Conservation (phyloP, 2,113 vertebrate genomes). For the Triplophysa rosa region DNA sequence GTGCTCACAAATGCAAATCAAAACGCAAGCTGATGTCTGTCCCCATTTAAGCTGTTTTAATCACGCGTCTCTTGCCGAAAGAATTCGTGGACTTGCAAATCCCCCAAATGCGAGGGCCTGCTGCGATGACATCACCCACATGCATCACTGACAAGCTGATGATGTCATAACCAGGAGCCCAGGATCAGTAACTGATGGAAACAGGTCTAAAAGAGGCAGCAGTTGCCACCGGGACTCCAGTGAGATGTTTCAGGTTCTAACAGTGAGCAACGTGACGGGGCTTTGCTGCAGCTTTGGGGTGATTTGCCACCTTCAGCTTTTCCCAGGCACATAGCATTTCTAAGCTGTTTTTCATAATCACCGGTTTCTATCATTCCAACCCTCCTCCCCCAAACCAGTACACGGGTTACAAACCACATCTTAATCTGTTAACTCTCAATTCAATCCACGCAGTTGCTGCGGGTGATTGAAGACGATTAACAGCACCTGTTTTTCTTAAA, state of each 20-base stretch:
- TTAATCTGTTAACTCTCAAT: constrained; percentile 24
- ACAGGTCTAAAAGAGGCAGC: constrained; percentile 48
- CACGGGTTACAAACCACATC: background rate
- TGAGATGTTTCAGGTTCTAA: constrained; percentile 42
- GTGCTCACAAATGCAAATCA: constrained; percentile 6
- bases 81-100: constrained; percentile 13
- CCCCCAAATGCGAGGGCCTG: constrained; percentile 5
- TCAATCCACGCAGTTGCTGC: background rate
- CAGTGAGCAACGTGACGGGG: constrained; percentile 40
- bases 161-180: constrained; percentile 39
- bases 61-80: background rate
- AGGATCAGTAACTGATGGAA: constrained; percentile 53
- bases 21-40: background rate
- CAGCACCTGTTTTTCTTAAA: constrained; percentile 31
- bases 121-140: constrained; percentile 35
- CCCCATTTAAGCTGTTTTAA: constrained; percentile 16
- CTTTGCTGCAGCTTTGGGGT: constrained; percentile 43
- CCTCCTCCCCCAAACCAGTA: background rate
- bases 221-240: constrained; percentile 2
- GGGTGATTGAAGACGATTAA: constrained; percentile 23
- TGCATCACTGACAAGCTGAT: constrained; percentile 22
- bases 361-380: background rate
- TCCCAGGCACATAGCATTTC: constrained; percentile 23
- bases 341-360: constrained; percentile 31
- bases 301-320: constrained; percentile 36